Evolutionary conservation across 2,888 invertebrate genomes (phyloP).

Genomic region (Lasioglossum villosulum): DNA sequence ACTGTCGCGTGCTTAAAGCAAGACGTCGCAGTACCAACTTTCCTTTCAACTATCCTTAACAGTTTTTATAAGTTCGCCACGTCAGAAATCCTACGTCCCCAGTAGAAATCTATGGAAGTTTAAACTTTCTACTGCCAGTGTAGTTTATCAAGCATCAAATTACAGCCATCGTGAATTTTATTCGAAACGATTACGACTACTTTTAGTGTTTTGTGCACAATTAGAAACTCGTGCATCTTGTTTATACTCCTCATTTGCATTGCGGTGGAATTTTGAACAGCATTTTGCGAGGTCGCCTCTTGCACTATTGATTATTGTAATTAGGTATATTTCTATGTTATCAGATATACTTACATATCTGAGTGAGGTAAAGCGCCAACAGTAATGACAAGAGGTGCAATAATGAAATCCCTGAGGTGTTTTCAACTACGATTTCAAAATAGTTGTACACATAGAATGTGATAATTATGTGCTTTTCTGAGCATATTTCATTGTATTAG

Average conservation of each 20-base stretch:
- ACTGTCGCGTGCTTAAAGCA: neutral
- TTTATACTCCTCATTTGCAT: neutral
- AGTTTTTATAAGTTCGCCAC: neutral
- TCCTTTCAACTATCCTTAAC: neutral
- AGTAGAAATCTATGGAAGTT: neutral
- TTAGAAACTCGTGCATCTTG: neutral
- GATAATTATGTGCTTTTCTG: neutral
- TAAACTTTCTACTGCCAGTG: neutral
- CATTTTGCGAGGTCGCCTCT: neutral
- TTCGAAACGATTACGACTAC: neutral
- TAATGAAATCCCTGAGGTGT: neutral
- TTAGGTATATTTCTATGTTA: neutral
- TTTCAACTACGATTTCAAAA: neutral
- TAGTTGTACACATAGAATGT: neutral
- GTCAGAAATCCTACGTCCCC: neutral
- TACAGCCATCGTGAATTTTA: neutral
- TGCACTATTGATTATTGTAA: neutral
- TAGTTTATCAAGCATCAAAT: neutral
- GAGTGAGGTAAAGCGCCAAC: neutral
- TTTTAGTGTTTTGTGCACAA: neutral
- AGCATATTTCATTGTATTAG: neutral
- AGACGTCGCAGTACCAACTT: neutral
- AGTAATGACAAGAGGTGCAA: neutral
- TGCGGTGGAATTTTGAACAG: neutral
- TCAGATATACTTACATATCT: neutral